A percentile compares a stretch with the other conserved stretches of the same genome.
These are phyloP conservation scores for Columba guinea DNA, from an alignment of 2,797 vertebrate genomes.

Conservation along the genomic window DNA sequence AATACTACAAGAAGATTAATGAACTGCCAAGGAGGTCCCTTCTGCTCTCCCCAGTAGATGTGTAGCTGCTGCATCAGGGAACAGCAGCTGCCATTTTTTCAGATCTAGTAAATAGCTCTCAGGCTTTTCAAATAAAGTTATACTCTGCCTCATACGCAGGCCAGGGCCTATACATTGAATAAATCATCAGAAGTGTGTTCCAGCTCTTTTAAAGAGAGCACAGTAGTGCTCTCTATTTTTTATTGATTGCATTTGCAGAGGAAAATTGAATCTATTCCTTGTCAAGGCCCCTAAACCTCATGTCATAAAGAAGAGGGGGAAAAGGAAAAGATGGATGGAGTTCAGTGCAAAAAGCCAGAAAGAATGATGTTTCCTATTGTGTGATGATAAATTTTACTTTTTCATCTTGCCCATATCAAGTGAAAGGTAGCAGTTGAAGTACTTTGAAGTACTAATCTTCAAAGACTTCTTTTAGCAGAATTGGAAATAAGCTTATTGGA, in stretches of 20 bases:
- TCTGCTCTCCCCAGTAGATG: background rate
- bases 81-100: constrained; percentile 5
- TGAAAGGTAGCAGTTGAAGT: constrained; percentile 40
- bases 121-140: constrained; percentile 55
- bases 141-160: background rate
- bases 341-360: constrained; percentile 60
- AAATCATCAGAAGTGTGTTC: constrained; percentile 65
- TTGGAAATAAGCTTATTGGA: constrained; percentile 26
- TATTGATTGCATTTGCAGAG: constrained; percentile 55
- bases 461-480: constrained; percentile 37
- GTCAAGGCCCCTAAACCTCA: constrained; percentile 11
- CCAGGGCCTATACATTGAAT: constrained; percentile 39
- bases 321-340: constrained; percentile 7
- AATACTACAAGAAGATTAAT: background rate
- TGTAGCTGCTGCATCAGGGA: constrained; percentile 21
- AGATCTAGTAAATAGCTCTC: constrained; percentile 23
- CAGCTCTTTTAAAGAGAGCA: constrained; percentile 31
- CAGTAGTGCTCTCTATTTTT: background rate
- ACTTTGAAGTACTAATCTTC: constrained; percentile 21
- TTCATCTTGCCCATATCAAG: constrained; percentile 38
- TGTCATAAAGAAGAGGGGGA: constrained; percentile 25
- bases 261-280: constrained; percentile 67
- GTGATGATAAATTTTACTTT: constrained; percentile 62
- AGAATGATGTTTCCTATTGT: constrained; percentile 57
- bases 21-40: background rate